These are phyloP conservation scores for Ferrisia virgata DNA, from an alignment of 2,888 invertebrate species.

Conservation along the genomic window DNA sequence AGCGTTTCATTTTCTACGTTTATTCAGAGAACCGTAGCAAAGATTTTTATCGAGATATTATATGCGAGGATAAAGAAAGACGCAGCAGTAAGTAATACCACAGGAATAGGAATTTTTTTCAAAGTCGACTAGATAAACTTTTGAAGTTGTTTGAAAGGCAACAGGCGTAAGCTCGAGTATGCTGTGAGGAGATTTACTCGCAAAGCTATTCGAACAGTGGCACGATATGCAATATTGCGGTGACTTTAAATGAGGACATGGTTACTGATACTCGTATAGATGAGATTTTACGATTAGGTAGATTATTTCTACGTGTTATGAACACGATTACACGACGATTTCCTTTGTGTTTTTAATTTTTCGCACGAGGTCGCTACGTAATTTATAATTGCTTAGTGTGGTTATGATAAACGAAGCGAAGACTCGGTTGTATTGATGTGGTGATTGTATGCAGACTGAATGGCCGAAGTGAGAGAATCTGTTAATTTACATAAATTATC, in stretches of 20 bases:
- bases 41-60: no score
- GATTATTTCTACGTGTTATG: background rate
- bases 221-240: background rate
- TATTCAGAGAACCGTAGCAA: background rate
- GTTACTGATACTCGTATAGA: background rate
- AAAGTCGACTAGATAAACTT: no score
- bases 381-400: background rate
- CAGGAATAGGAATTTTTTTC: no score
- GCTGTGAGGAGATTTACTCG: background rate
- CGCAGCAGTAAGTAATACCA: no score
- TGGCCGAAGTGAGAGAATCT: background rate
- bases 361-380: conserved; percentile 9
- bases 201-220: background rate
- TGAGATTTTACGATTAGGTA: background rate
- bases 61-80: no score
- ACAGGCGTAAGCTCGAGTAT: background rate
- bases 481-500: background rate
- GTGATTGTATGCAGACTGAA: background rate
- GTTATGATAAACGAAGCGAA: background rate
- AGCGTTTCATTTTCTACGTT: background rate
- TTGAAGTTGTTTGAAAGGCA: background rate
- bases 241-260: background rate
- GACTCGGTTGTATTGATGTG: background rate
- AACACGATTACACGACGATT: conserved; percentile 2
- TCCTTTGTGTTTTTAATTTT: conserved; percentile 8